phyloP scores from a whole-genome alignment of 2,113 vertebrate genomes.

The Butastur rufipennis region DNA sequence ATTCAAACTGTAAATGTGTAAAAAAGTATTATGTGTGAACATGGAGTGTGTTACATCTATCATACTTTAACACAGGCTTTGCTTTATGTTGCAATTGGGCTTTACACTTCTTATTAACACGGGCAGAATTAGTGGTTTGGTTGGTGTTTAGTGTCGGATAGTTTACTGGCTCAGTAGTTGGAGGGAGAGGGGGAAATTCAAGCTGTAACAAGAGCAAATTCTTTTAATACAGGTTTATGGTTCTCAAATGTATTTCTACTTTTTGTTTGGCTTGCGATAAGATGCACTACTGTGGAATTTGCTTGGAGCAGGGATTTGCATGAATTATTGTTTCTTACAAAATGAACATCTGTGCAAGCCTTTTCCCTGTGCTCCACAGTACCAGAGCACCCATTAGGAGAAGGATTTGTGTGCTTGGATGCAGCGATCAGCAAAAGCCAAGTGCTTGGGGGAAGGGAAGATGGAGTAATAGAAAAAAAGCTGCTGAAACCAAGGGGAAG shows the following conservation, averaged over 20 bases:
- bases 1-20: accelerated
- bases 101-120: background rate
- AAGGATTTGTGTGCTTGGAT: background rate
- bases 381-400: background rate
- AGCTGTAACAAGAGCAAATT: slow-evolving; percentile 45
- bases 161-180: background rate
- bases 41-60: accelerated
- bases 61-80: background rate
- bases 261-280: slow-evolving; percentile 28
- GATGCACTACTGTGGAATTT: slow-evolving; percentile 35
- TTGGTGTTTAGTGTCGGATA: background rate
- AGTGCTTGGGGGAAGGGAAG: background rate
- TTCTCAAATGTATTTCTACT: background rate
- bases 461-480: background rate
- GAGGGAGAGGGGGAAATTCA: slow-evolving; percentile 17
- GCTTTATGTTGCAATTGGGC: background rate
- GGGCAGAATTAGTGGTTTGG: background rate
- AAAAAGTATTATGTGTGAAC: background rate
- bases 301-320: slow-evolving; percentile 61
- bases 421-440: background rate
- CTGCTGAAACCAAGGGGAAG: background rate
- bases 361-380: accelerated
- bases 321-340: slow-evolving; percentile 8
- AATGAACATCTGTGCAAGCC: background rate
- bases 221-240: background rate